Percentiles rank a stretch among this genome's conserved stretches.
Evolutionary conservation across 2,113 vertebrate genomes (phyloP).

Genomic region (Tragulus kanchil): DNA sequence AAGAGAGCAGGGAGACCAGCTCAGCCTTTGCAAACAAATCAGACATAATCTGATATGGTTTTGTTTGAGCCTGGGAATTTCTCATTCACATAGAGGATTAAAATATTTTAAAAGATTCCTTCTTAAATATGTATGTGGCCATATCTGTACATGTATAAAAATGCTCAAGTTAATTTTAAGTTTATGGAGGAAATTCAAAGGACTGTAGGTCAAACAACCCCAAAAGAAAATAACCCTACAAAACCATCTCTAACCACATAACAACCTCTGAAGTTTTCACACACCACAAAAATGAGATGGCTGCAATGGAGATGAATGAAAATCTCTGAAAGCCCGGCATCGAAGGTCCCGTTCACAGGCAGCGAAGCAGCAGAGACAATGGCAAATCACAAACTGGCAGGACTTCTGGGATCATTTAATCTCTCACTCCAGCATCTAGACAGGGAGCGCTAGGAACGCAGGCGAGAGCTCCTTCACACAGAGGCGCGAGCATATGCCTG

Average conservation of each 20-base stretch:
- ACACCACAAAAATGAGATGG: constrained; percentile 58
- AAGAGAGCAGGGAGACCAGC: constrained; percentile 1
- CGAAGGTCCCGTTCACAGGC: constrained; percentile 73
- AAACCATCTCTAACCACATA: constrained; percentile 61
- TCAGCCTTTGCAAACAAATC: constrained; percentile 18
- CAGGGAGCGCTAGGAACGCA: constrained; percentile 44
- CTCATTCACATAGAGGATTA: not conserved
- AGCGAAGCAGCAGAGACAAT: constrained; percentile 71
- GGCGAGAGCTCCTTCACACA: constrained; percentile 63
- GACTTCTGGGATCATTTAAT: constrained; percentile 70
- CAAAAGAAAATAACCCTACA: constrained; percentile 69
- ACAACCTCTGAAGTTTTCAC: constrained; percentile 73
- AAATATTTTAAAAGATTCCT: constrained; percentile 46
- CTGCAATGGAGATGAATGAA: constrained; percentile 71
- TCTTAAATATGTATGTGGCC: constrained; percentile 38
- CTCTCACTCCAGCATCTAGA: constrained; percentile 69
- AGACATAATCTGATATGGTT: constrained; percentile 6
- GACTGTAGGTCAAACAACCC: constrained; percentile 46
- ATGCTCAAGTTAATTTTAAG: constrained; percentile 70
- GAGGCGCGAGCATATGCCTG: constrained; percentile 72
- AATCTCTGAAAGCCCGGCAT: constrained; percentile 69
- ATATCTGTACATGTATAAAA: constrained; percentile 19
- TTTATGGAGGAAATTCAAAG: constrained; percentile 53
- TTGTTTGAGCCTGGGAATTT: not conserved
- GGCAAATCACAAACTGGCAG: constrained; percentile 76